Percentiles rank a stretch among this genome's conserved stretches.
These are phyloP conservation scores for Adelphocoris suturalis DNA, from an alignment of 2,888 invertebrate genomes.

Conservation along the genomic window DNA sequence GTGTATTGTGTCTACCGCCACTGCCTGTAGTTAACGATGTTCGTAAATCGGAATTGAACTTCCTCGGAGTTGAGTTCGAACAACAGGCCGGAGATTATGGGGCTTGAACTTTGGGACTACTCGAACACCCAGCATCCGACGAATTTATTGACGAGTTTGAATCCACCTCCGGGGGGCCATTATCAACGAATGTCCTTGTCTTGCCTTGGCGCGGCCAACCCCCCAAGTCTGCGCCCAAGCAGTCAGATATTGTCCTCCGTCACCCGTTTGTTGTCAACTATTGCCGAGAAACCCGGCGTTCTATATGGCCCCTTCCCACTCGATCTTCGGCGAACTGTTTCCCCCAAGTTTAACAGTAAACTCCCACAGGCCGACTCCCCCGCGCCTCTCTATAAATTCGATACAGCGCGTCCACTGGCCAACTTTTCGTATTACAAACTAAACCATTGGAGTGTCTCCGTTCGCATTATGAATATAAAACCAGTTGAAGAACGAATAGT, in stretches of 20 bases:
- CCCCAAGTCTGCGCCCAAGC: background rate
- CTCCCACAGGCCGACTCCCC: background rate
- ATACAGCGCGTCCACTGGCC: background rate
- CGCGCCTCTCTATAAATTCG: background rate
- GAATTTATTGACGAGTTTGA: constrained; percentile 18
- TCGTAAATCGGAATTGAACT: background rate
- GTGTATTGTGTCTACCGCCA: too few relatives aligned
- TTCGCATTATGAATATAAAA: too few relatives aligned
- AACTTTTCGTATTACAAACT: constrained; percentile 19
- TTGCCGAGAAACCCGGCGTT: background rate
- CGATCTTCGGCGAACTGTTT: constrained; percentile 22
- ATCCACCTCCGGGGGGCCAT: constrained; percentile 9
- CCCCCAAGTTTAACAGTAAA: constrained; percentile 24
- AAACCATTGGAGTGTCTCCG: constrained; percentile 9
- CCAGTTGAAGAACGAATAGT: too few relatives aligned
- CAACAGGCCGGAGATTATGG: constrained; percentile 23
- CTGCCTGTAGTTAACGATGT: background rate
- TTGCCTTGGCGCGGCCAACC: background rate
- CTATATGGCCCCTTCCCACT: background rate
- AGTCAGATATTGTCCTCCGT: background rate
- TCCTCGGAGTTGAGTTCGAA: background rate
- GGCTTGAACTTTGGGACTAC: constrained; percentile 1
- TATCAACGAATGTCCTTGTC: constrained; percentile 15
- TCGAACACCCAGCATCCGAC: background rate
- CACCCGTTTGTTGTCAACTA: constrained; percentile 33